Evolutionary conservation across 2,113 vertebrate genomes (phyloP).

Genomic region (Muntiacus reevesi): DNA sequence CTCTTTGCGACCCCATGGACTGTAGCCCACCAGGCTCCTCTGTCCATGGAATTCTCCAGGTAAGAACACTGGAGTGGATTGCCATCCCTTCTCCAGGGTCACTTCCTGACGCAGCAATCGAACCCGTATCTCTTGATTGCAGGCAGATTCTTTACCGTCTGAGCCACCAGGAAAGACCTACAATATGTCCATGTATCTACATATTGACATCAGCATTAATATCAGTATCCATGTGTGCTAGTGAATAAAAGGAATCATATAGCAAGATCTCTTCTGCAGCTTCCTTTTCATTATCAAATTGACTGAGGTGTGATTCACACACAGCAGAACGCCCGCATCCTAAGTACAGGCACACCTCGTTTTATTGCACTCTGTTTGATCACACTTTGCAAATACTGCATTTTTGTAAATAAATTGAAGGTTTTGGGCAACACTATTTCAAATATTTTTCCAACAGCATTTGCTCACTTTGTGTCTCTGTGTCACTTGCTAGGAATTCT

Average conservation of each 20-base stretch:
- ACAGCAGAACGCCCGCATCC: not conserved
- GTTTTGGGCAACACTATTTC: not conserved
- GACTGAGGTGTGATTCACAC: not conserved
- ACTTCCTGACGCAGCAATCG: too few species aligned
- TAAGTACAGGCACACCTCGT: not conserved
- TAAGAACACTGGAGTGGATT: too few species aligned
- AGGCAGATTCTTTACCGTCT: too few species aligned
- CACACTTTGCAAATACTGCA: not conserved
- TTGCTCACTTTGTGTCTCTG: not conserved
- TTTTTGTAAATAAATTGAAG: not conserved
- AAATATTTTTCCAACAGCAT: too few species aligned
- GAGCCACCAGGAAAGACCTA: too few species aligned
- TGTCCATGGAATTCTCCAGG: too few species aligned
- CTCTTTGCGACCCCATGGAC: not conserved
- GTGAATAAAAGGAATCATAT: not conserved
- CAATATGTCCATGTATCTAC: accelerated
- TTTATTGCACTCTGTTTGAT: not conserved
- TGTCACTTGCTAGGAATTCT: not conserved
- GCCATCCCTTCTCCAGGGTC: not conserved
- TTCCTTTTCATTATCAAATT: not conserved
- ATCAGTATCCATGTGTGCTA: too few species aligned
- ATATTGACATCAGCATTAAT: accelerated
- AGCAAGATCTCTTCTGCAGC: not conserved
- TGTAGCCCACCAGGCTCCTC: not conserved
- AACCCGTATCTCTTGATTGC: too few species aligned